These are phyloP conservation scores for Perizoma flavofasciatum DNA, from an alignment of 2,888 invertebrate species.

Conservation along the genomic window DNA sequence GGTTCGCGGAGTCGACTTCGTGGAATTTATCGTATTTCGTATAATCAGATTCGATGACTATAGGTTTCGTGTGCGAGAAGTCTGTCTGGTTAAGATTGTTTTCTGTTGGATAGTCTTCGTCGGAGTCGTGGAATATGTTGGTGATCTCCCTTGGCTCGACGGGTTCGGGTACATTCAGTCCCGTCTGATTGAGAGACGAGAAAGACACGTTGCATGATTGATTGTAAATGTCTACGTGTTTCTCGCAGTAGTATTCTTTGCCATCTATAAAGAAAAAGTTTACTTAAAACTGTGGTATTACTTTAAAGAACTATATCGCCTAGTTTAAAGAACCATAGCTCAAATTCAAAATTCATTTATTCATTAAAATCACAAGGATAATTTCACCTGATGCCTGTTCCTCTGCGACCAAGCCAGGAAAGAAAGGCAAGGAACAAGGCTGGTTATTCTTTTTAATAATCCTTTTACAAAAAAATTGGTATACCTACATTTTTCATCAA, in stretches of 20 bases:
- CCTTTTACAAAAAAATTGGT: too few species aligned
- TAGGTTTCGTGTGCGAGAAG: conserved; percentile 76
- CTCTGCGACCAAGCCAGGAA: too few species aligned
- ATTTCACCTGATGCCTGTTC: too few species aligned
- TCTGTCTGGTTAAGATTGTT: conserved; percentile 78
- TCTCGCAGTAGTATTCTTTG: conserved; percentile 78
- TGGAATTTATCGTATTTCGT: conserved; percentile 63
- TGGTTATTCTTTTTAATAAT: too few species aligned
- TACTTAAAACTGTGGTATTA: background rate
- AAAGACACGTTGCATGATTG: conserved; percentile 73
- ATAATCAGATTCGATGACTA: conserved; percentile 73
- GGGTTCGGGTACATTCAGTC: conserved; percentile 72
- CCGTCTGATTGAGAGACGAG: conserved; percentile 72
- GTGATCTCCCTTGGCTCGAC: conserved; percentile 67
- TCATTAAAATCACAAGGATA: too few species aligned
- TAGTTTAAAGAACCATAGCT: too few species aligned
- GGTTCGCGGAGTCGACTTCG: conserved; percentile 70
- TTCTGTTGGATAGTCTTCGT: conserved; percentile 75
- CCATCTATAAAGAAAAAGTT: conserved; percentile 57
- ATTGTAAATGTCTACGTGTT: conserved; percentile 72
- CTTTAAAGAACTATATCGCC: too few species aligned
- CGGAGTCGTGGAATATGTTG: conserved; percentile 68
- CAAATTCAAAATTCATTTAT: too few species aligned
- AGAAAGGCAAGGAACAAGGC: too few species aligned
- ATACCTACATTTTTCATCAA: too few species aligned